A percentile compares a stretch with the other conserved stretches of the same genome.
Conservation (phyloP, 2,797 vertebrate species). For the Distichodus sexfasciatus region DNA sequence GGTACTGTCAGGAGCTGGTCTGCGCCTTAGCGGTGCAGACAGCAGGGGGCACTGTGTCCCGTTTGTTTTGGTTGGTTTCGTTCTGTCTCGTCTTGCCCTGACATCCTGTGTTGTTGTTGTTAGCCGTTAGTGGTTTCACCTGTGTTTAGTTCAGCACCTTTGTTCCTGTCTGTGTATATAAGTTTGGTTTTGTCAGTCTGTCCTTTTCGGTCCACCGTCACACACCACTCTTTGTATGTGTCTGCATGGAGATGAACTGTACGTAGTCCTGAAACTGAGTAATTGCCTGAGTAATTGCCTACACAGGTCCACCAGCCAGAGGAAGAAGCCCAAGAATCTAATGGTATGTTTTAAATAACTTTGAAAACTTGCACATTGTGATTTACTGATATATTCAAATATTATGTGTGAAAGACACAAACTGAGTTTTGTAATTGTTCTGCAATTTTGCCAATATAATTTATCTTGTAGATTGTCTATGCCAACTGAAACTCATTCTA, state of each 20-base stretch:
- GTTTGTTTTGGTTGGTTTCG: too few species aligned
- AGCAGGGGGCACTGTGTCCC: too few species aligned
- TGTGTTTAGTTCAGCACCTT: too few species aligned
- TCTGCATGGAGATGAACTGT: constrained; percentile 35
- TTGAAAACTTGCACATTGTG: too few species aligned
- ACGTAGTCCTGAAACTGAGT: constrained; percentile 32
- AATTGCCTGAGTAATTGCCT: constrained; percentile 17
- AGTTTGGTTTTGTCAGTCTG: constrained; percentile 16
- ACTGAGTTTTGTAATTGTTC: background rate
- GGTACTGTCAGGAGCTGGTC: too few species aligned
- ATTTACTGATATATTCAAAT: too few species aligned
- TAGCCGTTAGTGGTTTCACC: too few species aligned
- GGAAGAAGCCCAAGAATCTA: constrained; percentile 17
- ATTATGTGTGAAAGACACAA: too few species aligned
- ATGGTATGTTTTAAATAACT: constrained; percentile 23
- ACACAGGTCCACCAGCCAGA: constrained; percentile 4
- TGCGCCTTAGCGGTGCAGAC: too few species aligned
- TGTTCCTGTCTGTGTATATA: constrained; percentile 9
- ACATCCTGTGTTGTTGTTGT: too few species aligned
- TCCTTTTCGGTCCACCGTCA: constrained; percentile 2
- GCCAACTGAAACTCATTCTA: background rate
- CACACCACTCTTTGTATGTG: constrained; percentile 23
- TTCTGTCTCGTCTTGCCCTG: too few species aligned
- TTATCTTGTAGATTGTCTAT: constrained; percentile 17
- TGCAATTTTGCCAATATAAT: background rate